Evolutionary conservation across 2,888 invertebrate genomes (phyloP).

Genomic region (Gryllus longicercus): DNA sequence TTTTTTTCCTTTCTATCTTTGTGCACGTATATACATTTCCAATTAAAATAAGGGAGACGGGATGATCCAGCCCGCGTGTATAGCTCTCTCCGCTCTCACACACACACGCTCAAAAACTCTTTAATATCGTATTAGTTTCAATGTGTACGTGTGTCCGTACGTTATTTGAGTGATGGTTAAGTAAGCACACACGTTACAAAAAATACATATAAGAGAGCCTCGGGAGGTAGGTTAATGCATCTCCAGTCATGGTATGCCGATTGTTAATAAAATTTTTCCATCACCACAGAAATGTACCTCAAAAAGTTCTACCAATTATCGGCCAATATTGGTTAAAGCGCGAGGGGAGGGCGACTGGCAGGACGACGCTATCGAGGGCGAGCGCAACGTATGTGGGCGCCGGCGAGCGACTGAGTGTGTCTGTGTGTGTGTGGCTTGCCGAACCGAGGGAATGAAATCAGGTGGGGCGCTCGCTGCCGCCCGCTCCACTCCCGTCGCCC

Average conservation of each 20-base stretch:
- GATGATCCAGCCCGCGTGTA: not conserved
- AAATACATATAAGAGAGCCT: not conserved
- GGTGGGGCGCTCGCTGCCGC: not conserved
- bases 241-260: conserved; percentile 5
- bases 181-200: conserved; percentile 17
- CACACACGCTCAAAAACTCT: not conserved
- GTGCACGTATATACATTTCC: conserved; percentile 21
- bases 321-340: conserved; percentile 7
- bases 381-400: not conserved
- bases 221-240: conserved; percentile 10
- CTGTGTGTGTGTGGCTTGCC: not conserved
- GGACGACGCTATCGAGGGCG: not conserved
- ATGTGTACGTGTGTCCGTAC: conserved; percentile 11
- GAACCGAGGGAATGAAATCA: conserved; percentile 2
- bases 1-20: conserved; percentile 27
- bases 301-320: conserved; percentile 17
- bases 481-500: not conserved
- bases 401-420: not conserved
- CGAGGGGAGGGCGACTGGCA: not conserved
- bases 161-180: conserved; percentile 7
- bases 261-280: conserved; percentile 17
- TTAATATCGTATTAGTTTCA: not conserved
- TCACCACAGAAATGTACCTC: conserved; percentile 17
- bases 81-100: not conserved
- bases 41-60: conserved; percentile 17